Percentiles rank a stretch among this genome's conserved stretches.
Evolutionary conservation across 92 coral and sea anemone genomes (phyloP).

Genomic region (Ricordea florida): DNA sequence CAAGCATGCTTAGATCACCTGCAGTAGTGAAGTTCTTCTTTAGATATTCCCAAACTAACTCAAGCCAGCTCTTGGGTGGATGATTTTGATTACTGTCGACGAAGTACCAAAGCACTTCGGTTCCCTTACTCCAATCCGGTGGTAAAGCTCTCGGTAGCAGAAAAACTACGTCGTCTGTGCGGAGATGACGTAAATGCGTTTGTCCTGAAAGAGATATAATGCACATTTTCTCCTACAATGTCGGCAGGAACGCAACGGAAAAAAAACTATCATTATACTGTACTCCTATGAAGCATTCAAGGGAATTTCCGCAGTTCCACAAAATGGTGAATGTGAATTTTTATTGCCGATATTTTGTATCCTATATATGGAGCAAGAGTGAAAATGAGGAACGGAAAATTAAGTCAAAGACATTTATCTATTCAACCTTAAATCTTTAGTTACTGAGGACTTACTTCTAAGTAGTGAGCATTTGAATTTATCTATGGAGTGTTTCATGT

Average conservation of each 20-base stretch:
- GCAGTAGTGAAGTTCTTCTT: conserved; percentile 25
- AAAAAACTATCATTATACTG: not conserved
- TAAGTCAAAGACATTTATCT: too few species aligned
- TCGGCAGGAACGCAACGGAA: not conserved
- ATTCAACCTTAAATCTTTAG: too few species aligned
- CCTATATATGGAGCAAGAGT: too few species aligned
- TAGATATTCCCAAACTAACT: conserved; percentile 77
- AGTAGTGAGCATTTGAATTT: not conserved
- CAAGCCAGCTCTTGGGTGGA: conserved; percentile 76
- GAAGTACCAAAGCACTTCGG: conserved; percentile 62
- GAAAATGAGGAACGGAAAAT: too few species aligned
- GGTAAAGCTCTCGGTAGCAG: conserved; percentile 61
- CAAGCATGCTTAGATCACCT: conserved; percentile 28
- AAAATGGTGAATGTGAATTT: too few species aligned
- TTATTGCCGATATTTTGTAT: too few species aligned
- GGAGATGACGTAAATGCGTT: conserved; percentile 66
- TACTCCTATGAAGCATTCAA: too few species aligned
- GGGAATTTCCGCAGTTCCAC: too few species aligned
- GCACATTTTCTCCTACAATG: not conserved
- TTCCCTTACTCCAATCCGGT: conserved; percentile 41
- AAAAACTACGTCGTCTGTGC: conserved; percentile 32
- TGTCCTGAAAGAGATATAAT: not conserved
- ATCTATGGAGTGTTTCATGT: not conserved
- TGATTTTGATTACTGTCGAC: conserved; percentile 18
- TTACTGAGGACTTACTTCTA: not conserved